Evolutionary conservation across 2,797 vertebrate species (phyloP).

Genomic region (Caiman crocodilus): DNA sequence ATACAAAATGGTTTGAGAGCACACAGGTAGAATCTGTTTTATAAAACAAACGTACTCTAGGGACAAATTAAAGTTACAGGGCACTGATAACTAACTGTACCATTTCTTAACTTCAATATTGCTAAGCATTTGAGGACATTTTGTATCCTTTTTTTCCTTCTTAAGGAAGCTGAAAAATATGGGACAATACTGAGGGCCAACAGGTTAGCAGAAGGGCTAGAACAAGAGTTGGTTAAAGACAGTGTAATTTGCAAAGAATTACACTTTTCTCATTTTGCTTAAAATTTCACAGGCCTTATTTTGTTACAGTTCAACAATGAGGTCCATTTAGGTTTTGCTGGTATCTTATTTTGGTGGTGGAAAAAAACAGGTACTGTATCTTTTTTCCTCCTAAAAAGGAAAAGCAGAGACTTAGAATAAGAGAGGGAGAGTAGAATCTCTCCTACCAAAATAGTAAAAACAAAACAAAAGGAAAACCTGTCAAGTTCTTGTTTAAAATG

Average conservation of each 20-base stretch:
- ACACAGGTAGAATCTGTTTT: too few relatives aligned
- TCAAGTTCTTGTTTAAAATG: too few relatives aligned
- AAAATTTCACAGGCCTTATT: background rate
- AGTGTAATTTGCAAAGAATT: background rate
- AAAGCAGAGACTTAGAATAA: too few relatives aligned
- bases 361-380: background rate
- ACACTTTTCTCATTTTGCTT: background rate
- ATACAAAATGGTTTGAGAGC: background rate
- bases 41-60: background rate
- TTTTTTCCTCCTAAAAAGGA: background rate
- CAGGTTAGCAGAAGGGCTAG: background rate
- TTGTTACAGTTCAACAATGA: background rate
- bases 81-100: too few relatives aligned
- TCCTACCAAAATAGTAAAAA: too few relatives aligned
- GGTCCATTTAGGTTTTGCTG: too few relatives aligned
- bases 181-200: background rate
- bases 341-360: background rate
- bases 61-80: background rate
- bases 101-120: too few relatives aligned
- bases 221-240: background rate
- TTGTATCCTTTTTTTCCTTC: too few relatives aligned
- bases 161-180: too few relatives aligned
- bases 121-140: too few relatives aligned
- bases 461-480: too few relatives aligned
- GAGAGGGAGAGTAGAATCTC: background rate